phyloP scores from a whole-genome alignment of 2,797 vertebrate species.

The Mycteria americana region DNA sequence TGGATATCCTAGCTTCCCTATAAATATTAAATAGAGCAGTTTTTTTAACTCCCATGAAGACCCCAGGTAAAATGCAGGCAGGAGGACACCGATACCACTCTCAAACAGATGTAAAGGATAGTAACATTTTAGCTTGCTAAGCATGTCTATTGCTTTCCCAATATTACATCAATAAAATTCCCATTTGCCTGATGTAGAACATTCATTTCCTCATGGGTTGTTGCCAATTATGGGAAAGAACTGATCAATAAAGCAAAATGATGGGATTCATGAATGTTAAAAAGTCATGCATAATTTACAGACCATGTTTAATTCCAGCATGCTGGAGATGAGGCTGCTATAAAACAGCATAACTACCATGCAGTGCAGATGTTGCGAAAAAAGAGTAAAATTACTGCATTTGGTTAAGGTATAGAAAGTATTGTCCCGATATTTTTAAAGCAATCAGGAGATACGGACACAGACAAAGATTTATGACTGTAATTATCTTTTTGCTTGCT shows the following conservation, averaged over 20 bases:
- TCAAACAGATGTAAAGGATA: not conserved
- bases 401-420: constrained; percentile 25
- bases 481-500: constrained; percentile 74
- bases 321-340: not conserved
- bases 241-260: constrained; percentile 29
- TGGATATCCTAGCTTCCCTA: not conserved
- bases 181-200: constrained; percentile 29
- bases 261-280: constrained; percentile 12
- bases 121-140: not conserved
- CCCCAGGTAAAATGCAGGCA: not conserved
- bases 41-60: not conserved
- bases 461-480: constrained; percentile 62
- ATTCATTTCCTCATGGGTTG: not conserved
- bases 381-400: not conserved
- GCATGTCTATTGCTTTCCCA: not conserved
- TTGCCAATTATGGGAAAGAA: constrained; percentile 21
- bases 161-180: constrained; percentile 28
- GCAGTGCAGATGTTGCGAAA: not conserved
- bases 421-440: constrained; percentile 2
- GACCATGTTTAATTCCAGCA: not conserved
- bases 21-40: not conserved
- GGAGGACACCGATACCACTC: not conserved
- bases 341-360: not conserved
- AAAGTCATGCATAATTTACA: not conserved
- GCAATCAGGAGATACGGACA: constrained; percentile 3